A percentile compares a stretch with the other conserved stretches of the same genome.
These are phyloP conservation scores for Alosa alosa DNA, from an alignment of 2,113 vertebrate species.

Conservation along the genomic window DNA sequence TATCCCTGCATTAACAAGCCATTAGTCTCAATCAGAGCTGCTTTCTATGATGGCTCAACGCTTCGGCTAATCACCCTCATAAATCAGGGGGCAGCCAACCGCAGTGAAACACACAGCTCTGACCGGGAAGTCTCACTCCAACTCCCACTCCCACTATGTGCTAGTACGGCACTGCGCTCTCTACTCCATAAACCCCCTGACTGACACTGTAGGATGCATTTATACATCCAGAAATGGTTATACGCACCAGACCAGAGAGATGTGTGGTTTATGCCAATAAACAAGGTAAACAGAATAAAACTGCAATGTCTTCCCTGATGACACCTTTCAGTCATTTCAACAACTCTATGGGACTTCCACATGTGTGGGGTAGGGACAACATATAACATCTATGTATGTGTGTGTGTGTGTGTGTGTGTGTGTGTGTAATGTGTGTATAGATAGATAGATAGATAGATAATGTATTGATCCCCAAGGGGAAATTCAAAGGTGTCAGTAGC, in stretches of 20 bases:
- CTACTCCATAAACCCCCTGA: background rate
- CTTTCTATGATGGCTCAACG: background rate
- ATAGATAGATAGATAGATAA: too few species aligned
- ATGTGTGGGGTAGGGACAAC: background rate
- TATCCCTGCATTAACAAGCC: slow-evolving; percentile 5
- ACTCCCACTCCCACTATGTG: background rate
- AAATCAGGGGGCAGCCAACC: background rate
- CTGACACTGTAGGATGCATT: background rate
- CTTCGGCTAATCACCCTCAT: background rate
- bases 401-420: too few species aligned
- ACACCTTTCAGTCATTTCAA: background rate
- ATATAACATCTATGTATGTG: slow-evolving; percentile 17
- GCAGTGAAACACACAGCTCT: background rate
- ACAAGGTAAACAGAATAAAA: background rate
- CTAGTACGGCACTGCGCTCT: background rate
- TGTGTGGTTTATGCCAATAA: background rate
- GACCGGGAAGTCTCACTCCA: background rate
- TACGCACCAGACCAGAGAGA: background rate
- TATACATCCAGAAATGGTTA: background rate
- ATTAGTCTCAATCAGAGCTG: slow-evolving; percentile 14
- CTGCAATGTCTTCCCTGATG: slow-evolving; percentile 8
- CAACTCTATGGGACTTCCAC: background rate
- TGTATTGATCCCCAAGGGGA: too few species aligned
- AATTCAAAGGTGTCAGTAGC: too few species aligned
- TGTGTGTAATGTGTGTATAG: too few species aligned